phyloP scores from a whole-genome alignment of 1,140 invertebrate genomes.

The Anoplolepis gracilipes region DNA sequence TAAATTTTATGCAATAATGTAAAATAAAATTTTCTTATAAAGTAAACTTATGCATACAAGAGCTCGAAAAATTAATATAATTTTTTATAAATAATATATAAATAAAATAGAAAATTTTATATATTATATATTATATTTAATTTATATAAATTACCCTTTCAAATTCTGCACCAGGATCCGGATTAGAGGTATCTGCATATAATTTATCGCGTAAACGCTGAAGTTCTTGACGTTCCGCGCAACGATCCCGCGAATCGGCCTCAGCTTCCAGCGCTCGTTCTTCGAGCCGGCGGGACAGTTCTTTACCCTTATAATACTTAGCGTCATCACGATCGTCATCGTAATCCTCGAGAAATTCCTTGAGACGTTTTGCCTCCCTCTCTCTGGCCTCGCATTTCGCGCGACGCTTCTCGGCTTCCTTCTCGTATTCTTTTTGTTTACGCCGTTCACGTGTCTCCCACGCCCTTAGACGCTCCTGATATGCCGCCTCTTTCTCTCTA shows the following conservation, averaged over 20 bases:
- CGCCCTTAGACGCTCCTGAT: constrained; percentile 93
- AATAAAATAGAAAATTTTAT: no score
- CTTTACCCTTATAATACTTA: constrained; percentile 98
- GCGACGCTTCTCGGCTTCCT: constrained; percentile 94
- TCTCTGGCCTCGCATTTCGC: constrained; percentile 94
- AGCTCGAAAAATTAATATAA: background rate
- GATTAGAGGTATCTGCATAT: constrained; percentile 91
- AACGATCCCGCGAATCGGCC: constrained; percentile 94
- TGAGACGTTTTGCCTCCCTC: constrained; percentile 96
- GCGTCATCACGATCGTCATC: constrained; percentile 98
- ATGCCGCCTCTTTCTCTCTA: constrained; percentile 96
- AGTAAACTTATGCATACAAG: background rate
- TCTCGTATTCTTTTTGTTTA: constrained; percentile 96
- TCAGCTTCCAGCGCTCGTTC: constrained; percentile 97
- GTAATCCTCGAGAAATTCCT: constrained; percentile 99
- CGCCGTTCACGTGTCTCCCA: constrained; percentile 98
- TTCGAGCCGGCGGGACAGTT: constrained; percentile 94
- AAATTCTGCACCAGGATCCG: constrained; percentile 93
- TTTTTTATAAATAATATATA: background rate
- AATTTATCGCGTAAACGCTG: constrained; percentile 95
- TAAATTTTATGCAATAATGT: background rate
- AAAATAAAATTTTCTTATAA: background rate
- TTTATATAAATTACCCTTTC: constrained; percentile 88
- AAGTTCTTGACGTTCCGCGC: constrained; percentile 96
- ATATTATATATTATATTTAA: no score